These are phyloP conservation scores for Xiphorhynchus elegans DNA, from an alignment of 2,113 vertebrate genomes.

Conservation along the genomic window DNA sequence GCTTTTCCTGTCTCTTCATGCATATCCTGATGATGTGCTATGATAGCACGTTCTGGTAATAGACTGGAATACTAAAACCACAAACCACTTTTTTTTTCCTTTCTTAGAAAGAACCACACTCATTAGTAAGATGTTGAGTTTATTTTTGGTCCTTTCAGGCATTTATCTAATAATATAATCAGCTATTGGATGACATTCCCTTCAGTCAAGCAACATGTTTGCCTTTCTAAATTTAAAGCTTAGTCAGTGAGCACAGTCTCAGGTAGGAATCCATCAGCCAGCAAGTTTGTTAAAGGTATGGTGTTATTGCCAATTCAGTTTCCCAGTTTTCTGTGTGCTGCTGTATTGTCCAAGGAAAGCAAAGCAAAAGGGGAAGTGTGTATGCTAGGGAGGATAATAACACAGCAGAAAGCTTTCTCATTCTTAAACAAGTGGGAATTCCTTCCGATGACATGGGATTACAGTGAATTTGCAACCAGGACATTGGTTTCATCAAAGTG, in stretches of 20 bases:
- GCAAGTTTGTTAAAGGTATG: conserved; percentile 6
- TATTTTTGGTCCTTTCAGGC: conserved; percentile 16
- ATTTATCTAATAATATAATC: conserved; percentile 14
- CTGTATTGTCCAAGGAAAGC: neutral
- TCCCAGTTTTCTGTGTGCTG: neutral
- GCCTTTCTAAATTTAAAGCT: conserved; percentile 13
- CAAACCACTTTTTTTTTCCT: neutral
- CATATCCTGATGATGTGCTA: neutral
- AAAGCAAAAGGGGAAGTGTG: neutral
- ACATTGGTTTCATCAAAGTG: neutral
- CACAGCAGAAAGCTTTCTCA: neutral
- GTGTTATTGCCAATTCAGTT: neutral
- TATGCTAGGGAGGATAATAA: neutral
- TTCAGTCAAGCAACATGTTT: neutral
- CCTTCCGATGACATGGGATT: conserved; percentile 11
- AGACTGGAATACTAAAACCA: neutral
- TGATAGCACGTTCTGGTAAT: neutral
- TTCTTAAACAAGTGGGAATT: conserved; percentile 1
- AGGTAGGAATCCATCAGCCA: neutral
- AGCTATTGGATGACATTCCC: conserved; percentile 22
- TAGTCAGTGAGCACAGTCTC: neutral
- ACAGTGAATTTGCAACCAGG: conserved; percentile 20
- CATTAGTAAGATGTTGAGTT: neutral
- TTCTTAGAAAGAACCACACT: neutral
- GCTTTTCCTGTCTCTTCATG: neutral